Conservation (phyloP, 1,140 invertebrate species). For the Dufourea novaeangliae region DNA sequence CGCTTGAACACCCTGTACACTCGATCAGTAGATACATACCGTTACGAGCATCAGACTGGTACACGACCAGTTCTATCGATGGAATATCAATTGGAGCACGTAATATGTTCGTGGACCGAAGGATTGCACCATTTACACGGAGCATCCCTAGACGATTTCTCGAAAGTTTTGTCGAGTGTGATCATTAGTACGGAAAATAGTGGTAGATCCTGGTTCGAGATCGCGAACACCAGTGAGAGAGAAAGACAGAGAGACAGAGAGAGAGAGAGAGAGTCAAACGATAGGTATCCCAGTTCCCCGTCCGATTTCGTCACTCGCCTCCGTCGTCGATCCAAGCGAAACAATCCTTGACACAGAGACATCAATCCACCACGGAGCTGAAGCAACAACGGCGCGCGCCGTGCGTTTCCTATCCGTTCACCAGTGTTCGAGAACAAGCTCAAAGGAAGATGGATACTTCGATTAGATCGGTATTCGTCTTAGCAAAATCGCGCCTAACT, state of each 20-base stretch:
- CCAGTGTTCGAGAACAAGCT: neutral
- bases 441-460: neutral
- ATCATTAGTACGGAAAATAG: no score
- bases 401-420: neutral
- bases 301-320: neutral
- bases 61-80: no score
- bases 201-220: no score
- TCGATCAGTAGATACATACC: no score
- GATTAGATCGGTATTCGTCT: neutral
- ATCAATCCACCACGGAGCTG: neutral
- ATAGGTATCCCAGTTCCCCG: neutral
- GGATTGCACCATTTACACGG: no score
- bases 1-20: no score
- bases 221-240: neutral
- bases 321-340: neutral
- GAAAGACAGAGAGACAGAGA: neutral
- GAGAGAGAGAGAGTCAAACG: neutral
- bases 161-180: no score
- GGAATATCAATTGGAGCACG: no score
- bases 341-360: constrained; percentile 2
- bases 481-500: no score
- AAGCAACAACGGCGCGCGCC: neutral
- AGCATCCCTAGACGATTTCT: no score
- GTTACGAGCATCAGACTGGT: no score
- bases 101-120: no score